Evolutionary conservation across 1,140 invertebrate species (phyloP).

Genomic region (Zaprionus vittiger): DNA sequence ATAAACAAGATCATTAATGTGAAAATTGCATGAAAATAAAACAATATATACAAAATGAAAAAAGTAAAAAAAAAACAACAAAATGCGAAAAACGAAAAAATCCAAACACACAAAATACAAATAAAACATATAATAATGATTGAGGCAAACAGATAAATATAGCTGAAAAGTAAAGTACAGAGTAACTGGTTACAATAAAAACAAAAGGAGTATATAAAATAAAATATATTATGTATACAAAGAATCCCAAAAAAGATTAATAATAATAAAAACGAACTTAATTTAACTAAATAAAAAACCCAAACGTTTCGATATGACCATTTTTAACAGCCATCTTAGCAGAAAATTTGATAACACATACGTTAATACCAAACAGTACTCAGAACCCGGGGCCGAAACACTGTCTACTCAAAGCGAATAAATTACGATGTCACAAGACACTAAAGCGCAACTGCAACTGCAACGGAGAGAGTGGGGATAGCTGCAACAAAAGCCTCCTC

Average conservation of each 20-base stretch:
- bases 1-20: conserved; percentile 63
- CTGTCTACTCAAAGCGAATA: neutral
- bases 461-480: conserved; percentile 14
- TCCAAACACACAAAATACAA: conserved; percentile 9
- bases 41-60: conserved; percentile 21
- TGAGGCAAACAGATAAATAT: conserved; percentile 58
- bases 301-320: conserved; percentile 43
- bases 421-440: conserved; percentile 7
- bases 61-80: conserved; percentile 20
- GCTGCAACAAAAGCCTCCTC: conserved; percentile 5
- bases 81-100: conserved; percentile 17
- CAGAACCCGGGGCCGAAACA: conserved; percentile 20
- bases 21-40: conserved; percentile 62
- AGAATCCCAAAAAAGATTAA: conserved; percentile 45
- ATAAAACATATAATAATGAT: conserved; percentile 43
- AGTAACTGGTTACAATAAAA: conserved; percentile 79
- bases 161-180: conserved; percentile 65
- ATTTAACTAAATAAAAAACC: conserved; percentile 62
- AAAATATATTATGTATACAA: conserved; percentile 75
- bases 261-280: conserved; percentile 68
- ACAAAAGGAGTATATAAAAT: conserved; percentile 61
- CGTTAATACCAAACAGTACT: neutral
- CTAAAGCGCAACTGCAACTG: neutral
- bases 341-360: conserved; percentile 12
- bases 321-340: conserved; percentile 40